Evolutionary conservation across 2,797 vertebrate genomes (phyloP), one percentile per base, ranked within the genome.

Genomic region (Sebastes diaconus): DNA sequence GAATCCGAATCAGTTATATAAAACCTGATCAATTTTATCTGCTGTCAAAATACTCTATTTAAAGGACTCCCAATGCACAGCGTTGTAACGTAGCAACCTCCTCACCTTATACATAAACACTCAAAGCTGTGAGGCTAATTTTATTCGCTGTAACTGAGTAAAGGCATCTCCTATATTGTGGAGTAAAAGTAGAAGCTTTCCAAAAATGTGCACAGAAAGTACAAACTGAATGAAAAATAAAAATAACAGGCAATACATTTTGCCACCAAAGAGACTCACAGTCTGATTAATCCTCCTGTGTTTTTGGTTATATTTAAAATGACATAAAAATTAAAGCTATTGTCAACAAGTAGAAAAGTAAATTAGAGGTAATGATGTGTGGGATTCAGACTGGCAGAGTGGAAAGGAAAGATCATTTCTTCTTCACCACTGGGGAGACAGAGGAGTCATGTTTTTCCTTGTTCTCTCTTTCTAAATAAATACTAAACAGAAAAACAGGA

Each of bases 351-450:
- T 4, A 39, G 39, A 36, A 68, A 46, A 64, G 22, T 11, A 8
- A 52, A 59, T 67, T 8, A 46, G 16, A 36, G 34, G 54, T 11
- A 6, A 4, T n/a, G 65, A 67, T 63, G 75, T 22, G 58, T 68
- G 68, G 29, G 65, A 75, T 71, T 83, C 81, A 86, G 46, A 16
- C 77, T 72, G 77, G 79, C 64, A 68, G 74, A 68, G 72, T 79
- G 84, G 84, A 85, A 79, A 83, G 74, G 74, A 83, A 88, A 77
- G 58, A 0, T 20, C 0, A 58, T 79, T 29, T 27, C 52, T 84
- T 85, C 70, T 83, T 85, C 70, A 80, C 80, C 77, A 55, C 68
- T 8, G 70, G 75, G 68, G 80, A 84, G 80, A 84, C 81, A 76
- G 71, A 64, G 57, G 63, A 72, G 70, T 78, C 68, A 32, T 20